Conservation (phyloP, 2,888 invertebrate species). For the Macaria notata region DNA sequence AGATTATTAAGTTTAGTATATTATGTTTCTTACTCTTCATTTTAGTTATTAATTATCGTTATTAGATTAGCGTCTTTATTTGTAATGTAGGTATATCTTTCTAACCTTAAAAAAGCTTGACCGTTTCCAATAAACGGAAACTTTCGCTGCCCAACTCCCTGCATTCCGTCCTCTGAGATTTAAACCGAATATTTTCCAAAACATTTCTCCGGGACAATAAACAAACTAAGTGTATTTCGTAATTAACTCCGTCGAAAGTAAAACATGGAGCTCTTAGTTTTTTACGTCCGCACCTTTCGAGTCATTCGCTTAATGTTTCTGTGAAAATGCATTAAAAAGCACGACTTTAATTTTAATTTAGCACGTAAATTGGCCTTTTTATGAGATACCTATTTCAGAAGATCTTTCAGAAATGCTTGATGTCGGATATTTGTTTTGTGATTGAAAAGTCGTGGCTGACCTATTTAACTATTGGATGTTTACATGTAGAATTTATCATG, state of each 20-base stretch:
- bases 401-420: slow-evolving; percentile 3
- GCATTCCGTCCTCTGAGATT: slow-evolving; percentile 1
- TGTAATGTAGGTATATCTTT: too few relatives aligned
- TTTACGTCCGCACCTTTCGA: slow-evolving; percentile 42
- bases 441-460: neutral
- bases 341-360: slow-evolving; percentile 29
- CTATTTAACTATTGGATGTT: too few relatives aligned
- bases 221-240: slow-evolving; percentile 39
- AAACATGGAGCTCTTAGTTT: slow-evolving; percentile 47
- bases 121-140: too few relatives aligned
- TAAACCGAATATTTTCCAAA: slow-evolving; percentile 11
- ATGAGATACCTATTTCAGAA: slow-evolving; percentile 14
- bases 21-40: too few relatives aligned
- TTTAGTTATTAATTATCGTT: too few relatives aligned
- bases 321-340: slow-evolving; percentile 30
- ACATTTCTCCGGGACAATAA: slow-evolving; percentile 29
- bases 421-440: neutral
- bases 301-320: slow-evolving; percentile 35
- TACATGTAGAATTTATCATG: too few relatives aligned
- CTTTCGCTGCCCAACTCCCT: too few relatives aligned
- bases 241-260: slow-evolving; percentile 38
- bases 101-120: too few relatives aligned
- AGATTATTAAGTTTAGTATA: too few relatives aligned
- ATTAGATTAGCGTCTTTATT: too few relatives aligned
- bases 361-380: slow-evolving; percentile 28